These are phyloP conservation scores for Phyllopteryx taeniolatus DNA, from an alignment of 2,113 vertebrate species.

Conservation along the genomic window DNA sequence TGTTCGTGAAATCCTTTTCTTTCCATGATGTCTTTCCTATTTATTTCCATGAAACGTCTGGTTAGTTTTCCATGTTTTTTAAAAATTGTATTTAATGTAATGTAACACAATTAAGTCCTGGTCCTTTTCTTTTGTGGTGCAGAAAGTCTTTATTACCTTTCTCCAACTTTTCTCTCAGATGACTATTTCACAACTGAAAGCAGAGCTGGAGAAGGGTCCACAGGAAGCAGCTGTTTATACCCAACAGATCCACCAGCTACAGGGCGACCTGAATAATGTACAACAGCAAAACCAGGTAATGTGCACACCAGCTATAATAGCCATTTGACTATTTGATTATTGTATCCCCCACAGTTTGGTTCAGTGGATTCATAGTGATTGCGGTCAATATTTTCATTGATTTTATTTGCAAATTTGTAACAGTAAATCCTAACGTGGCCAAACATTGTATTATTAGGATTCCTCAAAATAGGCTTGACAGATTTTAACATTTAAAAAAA, in stretches of 20 bases:
- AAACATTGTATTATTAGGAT: no score
- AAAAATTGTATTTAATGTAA: not conserved
- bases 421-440: no score
- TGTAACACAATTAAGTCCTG: conserved; percentile 7
- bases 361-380: not conserved
- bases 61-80: not conserved
- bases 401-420: not conserved
- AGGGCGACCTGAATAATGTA: conserved; percentile 81
- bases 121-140: not conserved
- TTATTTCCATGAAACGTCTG: not conserved
- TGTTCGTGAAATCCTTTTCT: not conserved
- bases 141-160: not conserved
- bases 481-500: no score
- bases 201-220: conserved; percentile 90
- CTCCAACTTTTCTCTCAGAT: conserved; percentile 62
- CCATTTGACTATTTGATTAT: conserved; percentile 7
- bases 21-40: not conserved
- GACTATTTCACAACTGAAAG: conserved; percentile 84
- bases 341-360: not conserved
- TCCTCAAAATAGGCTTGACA: no score
- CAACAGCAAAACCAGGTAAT: conserved; percentile 88
- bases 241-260: conserved; percentile 87
- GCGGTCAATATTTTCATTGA: not conserved
- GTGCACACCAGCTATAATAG: not conserved
- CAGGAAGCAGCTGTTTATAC: conserved; percentile 92